phyloP scores from a whole-genome alignment of 2,113 vertebrate genomes.

The Phoxinus phoxinus region DNA sequence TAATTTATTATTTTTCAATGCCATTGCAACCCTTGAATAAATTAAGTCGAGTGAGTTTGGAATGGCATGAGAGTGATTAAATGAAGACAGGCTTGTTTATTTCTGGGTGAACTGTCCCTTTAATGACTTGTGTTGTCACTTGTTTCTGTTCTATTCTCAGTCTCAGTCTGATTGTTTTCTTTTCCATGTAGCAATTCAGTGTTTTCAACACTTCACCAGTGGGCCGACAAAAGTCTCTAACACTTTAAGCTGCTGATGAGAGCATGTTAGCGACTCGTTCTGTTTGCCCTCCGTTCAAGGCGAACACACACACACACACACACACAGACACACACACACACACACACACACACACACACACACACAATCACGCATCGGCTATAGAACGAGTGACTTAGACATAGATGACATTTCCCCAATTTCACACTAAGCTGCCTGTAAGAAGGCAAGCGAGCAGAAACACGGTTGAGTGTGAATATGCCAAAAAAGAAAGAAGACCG shows the following conservation, averaged over 20 bases:
- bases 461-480: constrained; percentile 36
- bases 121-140: background rate
- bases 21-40: background rate
- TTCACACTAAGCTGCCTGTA: constrained; percentile 57
- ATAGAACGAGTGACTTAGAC: constrained; percentile 48
- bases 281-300: constrained; percentile 22
- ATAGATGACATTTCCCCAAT: constrained; percentile 59
- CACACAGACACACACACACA: constrained; percentile 2
- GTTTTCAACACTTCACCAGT: constrained; percentile 29
- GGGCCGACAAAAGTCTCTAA: constrained; percentile 19
- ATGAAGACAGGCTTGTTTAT: background rate
- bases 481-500: constrained; percentile 19
- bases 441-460: constrained; percentile 42
- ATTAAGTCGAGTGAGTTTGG: background rate
- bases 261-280: constrained; percentile 33
- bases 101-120: background rate
- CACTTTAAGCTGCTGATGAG: constrained; percentile 35
- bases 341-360: background rate
- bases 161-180: constrained; percentile 4
- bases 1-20: background rate
- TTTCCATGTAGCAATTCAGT: background rate
- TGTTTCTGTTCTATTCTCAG: background rate
- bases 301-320: background rate
- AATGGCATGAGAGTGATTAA: background rate
- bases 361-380: constrained; percentile 26